These are phyloP conservation scores for Pseudorhombus dupliciocellatus DNA, from an alignment of 2,113 vertebrate species.

Conservation along the genomic window DNA sequence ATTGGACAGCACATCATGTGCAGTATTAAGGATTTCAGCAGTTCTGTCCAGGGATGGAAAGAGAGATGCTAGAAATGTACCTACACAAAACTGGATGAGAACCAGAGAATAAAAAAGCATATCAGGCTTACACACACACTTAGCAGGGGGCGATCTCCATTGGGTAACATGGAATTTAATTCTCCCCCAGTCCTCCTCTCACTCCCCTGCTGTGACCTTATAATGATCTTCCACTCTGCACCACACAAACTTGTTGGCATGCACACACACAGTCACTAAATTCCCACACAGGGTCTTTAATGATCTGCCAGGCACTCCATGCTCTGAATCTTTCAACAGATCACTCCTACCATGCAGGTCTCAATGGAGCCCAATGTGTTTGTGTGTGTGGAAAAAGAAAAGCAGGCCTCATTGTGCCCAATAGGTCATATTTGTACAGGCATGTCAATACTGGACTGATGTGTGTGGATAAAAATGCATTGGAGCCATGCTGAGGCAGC, in stretches of 20 bases:
- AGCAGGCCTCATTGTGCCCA: too few relatives aligned
- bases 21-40: neutral
- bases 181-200: slow-evolving; percentile 28
- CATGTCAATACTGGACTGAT: too few relatives aligned
- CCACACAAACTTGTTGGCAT: neutral
- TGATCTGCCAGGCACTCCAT: slow-evolving; percentile 58
- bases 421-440: too few relatives aligned
- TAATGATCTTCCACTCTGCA: slow-evolving; percentile 53
- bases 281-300: slow-evolving; percentile 57
- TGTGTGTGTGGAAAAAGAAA: too few relatives aligned
- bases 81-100: neutral
- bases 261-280: slow-evolving; percentile 32
- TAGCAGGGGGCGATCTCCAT: slow-evolving; percentile 27
- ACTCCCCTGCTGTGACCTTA: slow-evolving; percentile 59
- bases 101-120: neutral
- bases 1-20: neutral
- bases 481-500: slow-evolving; percentile 37
- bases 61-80: neutral
- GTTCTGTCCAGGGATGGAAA: neutral
- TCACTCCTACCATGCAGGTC: slow-evolving; percentile 39
- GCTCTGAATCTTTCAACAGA: slow-evolving; percentile 64
- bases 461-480: slow-evolving; percentile 20
- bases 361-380: slow-evolving; percentile 21
- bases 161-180: slow-evolving; percentile 54
- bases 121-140: slow-evolving; percentile 19